phyloP scores from a whole-genome alignment of 2,113 vertebrate species.

The Theropithecus gelada region DNA sequence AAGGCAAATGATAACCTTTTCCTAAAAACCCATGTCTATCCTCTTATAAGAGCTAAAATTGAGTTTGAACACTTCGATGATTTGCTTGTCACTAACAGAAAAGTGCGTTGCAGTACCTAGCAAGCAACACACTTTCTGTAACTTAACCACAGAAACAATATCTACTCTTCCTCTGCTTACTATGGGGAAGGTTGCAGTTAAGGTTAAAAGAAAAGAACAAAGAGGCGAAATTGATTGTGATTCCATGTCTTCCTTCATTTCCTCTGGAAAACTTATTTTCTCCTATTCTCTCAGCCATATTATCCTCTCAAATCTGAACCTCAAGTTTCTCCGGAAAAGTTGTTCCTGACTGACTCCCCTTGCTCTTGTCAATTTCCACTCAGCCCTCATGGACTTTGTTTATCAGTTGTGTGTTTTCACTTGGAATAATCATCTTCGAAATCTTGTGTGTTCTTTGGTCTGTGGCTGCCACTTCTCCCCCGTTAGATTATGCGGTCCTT shows the following conservation, averaged over 20 bases:
- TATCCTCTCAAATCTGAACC: background rate
- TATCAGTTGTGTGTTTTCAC: background rate
- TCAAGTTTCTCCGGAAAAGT: background rate
- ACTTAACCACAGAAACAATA: background rate
- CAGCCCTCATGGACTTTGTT: background rate
- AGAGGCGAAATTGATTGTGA: background rate
- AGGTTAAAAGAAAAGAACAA: background rate
- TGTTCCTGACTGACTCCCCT: background rate
- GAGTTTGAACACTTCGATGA: slow-evolving; percentile 8
- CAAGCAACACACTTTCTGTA: background rate
- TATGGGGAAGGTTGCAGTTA: background rate
- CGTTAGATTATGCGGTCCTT: background rate
- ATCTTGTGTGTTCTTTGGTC: background rate
- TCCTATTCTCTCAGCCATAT: background rate
- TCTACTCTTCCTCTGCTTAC: background rate
- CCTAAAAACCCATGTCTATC: background rate
- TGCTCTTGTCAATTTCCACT: background rate
- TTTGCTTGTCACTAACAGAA: background rate
- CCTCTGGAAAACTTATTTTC: background rate
- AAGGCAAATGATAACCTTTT: background rate
- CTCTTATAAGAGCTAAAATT: background rate
- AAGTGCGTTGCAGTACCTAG: background rate
- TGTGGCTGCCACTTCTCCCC: background rate
- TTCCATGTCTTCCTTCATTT: background rate
- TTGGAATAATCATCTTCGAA: background rate